Percentiles rank a stretch among this genome's conserved stretches.
These are phyloP conservation scores for Chloropsis hardwickii DNA, from an alignment of 2,113 vertebrate species.

Conservation along the genomic window DNA sequence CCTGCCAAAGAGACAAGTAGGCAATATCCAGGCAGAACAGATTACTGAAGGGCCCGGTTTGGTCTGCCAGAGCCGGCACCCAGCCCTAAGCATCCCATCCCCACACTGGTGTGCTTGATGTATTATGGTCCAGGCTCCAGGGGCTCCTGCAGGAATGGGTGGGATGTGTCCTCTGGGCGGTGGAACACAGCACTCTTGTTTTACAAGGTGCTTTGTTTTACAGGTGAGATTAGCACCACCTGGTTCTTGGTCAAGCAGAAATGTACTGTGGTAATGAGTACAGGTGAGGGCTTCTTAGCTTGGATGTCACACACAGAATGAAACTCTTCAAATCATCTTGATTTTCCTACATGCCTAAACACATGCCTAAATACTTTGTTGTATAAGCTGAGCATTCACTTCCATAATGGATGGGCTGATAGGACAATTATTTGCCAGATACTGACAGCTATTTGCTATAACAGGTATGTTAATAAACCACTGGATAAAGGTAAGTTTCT, in stretches of 20 bases:
- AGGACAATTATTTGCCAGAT: neutral
- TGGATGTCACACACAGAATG: neutral
- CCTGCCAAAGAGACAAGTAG: neutral
- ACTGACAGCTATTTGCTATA: neutral
- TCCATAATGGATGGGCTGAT: neutral
- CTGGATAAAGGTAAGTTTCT: neutral
- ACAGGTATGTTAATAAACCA: neutral
- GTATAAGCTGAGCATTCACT: neutral
- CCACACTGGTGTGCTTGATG: accelerated
- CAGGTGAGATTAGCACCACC: neutral
- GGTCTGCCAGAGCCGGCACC: neutral
- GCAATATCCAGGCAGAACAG: neutral
- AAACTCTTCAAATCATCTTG: neutral
- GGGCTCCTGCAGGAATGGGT: neutral
- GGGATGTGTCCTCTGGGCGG: neutral
- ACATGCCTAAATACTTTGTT: too few relatives aligned
- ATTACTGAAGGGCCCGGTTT: neutral
- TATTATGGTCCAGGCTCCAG: neutral
- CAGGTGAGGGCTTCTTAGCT: neutral
- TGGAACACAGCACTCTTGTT: neutral
- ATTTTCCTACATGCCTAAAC: neutral
- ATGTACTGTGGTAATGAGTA: neutral
- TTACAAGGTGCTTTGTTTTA: neutral
- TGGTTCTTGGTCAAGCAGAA: neutral
- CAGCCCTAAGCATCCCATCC: neutral